phyloP scores from a whole-genome alignment of 2,888 invertebrate species.

The Drosophila histrio region DNA sequence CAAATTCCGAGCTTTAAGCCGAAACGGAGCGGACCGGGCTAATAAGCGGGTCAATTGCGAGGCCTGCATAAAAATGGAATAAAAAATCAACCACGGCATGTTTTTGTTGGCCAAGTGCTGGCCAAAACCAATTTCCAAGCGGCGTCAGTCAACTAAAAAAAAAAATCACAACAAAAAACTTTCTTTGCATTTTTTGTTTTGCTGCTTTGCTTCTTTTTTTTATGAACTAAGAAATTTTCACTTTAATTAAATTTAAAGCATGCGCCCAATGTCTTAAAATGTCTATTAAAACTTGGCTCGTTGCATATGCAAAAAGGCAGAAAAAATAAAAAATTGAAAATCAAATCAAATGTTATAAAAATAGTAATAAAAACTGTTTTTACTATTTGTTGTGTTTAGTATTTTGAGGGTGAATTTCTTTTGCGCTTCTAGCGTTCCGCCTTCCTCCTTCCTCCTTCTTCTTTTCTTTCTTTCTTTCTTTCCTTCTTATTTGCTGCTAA shows the following conservation, averaged over 20 bases:
- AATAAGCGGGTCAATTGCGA: slow-evolving; percentile 73
- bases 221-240: slow-evolving; percentile 67
- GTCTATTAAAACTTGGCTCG: slow-evolving; percentile 52
- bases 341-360: slow-evolving; percentile 27
- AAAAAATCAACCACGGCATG: slow-evolving; percentile 23
- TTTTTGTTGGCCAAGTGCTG: slow-evolving; percentile 16
- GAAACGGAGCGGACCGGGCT: slow-evolving; percentile 38
- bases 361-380: slow-evolving; percentile 53
- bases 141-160: slow-evolving; percentile 47
- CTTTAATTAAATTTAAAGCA: slow-evolving; percentile 79
- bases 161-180: slow-evolving; percentile 49
- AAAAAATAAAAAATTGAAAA: slow-evolving; percentile 19
- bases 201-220: slow-evolving; percentile 29
- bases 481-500: slow-evolving; percentile 19
- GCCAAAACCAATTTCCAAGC: slow-evolving; percentile 28
- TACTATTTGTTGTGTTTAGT: slow-evolving; percentile 35
- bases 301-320: slow-evolving; percentile 71
- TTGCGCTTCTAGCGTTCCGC: slow-evolving; percentile 18
- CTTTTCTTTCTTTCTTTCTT: slow-evolving; percentile 4
- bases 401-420: slow-evolving; percentile 22
- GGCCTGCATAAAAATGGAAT: slow-evolving; percentile 54
- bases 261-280: slow-evolving; percentile 50
- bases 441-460: slow-evolving; percentile 3
- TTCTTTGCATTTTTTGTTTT: slow-evolving; percentile 64
- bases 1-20: slow-evolving; percentile 43